phyloP scores from a whole-genome alignment of 2,888 invertebrate genomes.

The Hydropsyche betteni region DNA sequence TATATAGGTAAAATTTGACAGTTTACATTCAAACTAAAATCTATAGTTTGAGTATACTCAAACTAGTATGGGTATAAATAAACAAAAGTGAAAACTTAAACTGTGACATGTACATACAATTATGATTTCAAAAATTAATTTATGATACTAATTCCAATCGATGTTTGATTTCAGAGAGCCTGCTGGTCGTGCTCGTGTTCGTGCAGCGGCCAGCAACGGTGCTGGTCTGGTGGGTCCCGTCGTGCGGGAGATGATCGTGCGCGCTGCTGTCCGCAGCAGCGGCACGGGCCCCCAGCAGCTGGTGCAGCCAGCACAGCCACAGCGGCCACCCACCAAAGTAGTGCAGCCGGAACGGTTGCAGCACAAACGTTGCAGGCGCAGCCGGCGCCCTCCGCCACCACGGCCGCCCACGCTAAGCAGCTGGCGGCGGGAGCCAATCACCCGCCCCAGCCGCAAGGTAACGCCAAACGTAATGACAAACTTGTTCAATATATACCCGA shows the following conservation, averaged over 20 bases:
- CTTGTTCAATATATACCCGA: constrained; percentile 4
- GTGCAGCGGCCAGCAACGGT: constrained; percentile 56
- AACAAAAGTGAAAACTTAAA: too few relatives aligned
- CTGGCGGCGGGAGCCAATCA: constrained; percentile 79
- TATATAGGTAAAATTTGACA: too few relatives aligned
- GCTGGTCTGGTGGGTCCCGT: constrained; percentile 53
- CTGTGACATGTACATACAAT: too few relatives aligned
- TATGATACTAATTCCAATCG: too few relatives aligned
- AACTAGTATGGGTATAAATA: too few relatives aligned
- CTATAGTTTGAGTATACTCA: too few relatives aligned
- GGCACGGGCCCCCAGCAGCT: constrained; percentile 57
- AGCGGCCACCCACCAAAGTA: constrained; percentile 72
- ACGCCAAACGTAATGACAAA: constrained; percentile 57
- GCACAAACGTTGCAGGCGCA: constrained; percentile 57
- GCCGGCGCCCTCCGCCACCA: constrained; percentile 66
- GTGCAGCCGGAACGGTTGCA: constrained; percentile 81
- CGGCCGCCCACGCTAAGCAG: constrained; percentile 85
- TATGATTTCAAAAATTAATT: too few relatives aligned
- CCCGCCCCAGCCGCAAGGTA: constrained; percentile 71
- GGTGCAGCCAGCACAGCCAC: constrained; percentile 55
- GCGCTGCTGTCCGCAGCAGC: constrained; percentile 56
- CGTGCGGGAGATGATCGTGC: constrained; percentile 53
- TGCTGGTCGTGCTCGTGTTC: constrained; percentile 59
- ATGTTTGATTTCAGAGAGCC: constrained; percentile 45
- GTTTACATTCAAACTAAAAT: too few relatives aligned